A percentile compares a stretch with the other conserved stretches of the same genome.
These are phyloP conservation scores for Siniperca chuatsi DNA, from an alignment of 2,113 vertebrate species.

Conservation along the genomic window DNA sequence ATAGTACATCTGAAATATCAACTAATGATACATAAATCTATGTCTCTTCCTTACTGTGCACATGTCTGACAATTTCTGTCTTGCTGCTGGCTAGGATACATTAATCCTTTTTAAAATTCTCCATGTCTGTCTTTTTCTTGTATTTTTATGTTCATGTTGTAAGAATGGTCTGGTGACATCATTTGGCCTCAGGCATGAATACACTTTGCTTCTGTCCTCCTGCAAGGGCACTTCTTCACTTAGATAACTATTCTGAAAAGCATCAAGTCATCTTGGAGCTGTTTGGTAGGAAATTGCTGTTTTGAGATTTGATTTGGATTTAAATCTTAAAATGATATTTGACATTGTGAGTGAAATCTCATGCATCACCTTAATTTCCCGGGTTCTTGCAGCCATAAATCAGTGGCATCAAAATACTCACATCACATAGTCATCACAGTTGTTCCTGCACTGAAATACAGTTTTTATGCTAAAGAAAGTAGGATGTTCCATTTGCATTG, in stretches of 20 bases:
- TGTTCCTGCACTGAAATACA: conserved; percentile 19
- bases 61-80: conserved; percentile 12
- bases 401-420: conserved; percentile 8
- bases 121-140: not conserved
- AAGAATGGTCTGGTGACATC: not conserved
- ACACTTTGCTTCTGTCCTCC: not conserved
- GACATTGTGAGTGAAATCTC: not conserved
- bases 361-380: not conserved
- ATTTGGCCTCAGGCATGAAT: not conserved
- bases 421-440: not conserved
- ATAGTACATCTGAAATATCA: conserved; percentile 40
- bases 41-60: not conserved
- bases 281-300: conserved; percentile 14
- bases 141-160: conserved; percentile 2
- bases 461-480: conserved; percentile 8
- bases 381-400: conserved; percentile 17
- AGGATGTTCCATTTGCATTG: not conserved
- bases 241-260: conserved; percentile 8
- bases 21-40: conserved; percentile 19
- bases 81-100: conserved; percentile 5
- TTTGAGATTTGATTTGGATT: conserved; percentile 29
- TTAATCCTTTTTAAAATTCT: not conserved
- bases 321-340: conserved; percentile 8
- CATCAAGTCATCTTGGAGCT: conserved; percentile 10
- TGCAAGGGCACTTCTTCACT: not conserved